Base-by-base conservation (phyloP, 1,140 invertebrate species). In the Papilio polyxenes region DNA sequence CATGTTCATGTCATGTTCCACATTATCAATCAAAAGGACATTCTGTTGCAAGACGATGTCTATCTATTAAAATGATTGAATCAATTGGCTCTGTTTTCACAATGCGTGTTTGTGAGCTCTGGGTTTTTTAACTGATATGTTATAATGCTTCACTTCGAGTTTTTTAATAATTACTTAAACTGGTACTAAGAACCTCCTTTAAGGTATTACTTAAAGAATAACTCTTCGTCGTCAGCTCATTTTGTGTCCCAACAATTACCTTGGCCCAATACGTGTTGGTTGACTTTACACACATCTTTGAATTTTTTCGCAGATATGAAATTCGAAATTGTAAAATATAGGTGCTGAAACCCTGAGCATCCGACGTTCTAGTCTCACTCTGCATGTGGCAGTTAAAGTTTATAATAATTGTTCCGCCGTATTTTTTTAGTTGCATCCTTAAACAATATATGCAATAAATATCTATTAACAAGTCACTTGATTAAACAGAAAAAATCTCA, bases 51-150 rank as follows among this genome's bases (percentile, higher is more conserved):
- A 72, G 31, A 72, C 31, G 62, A 23, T 65, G 23, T 72, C 65
- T 31, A 6, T 72, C 31, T 72, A 72, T 72, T 72, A 72, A 72
- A 72, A 72, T 72, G 65, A 72, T 72, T 72, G 65, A 72, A 72
- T 17, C 65, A 72, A 37, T 72, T 72, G 65, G 5, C 65, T 72
- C 65, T 72, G 65, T 72, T 72, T 7, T 72, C 59, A 72, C 13
- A 10, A 31, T 40, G 31, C 65, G 13, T 37, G 31, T 23, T 31
- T 72, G 31, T 37, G 23, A 65, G 59, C 5, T 59, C 7, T 59
- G 56, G 17, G 51, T 53, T 15, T 9, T 51, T 51, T 13, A 56
- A 56, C 53, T 56, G 1, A 17, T 9, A n/a, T n/a, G 56, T 8
- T 8, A 56, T n/a, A 56, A 1, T 6, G 51, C 17, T 17, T 17